Conservation (phyloP, 1,140 invertebrate species). For the Platyura marginata region DNA sequence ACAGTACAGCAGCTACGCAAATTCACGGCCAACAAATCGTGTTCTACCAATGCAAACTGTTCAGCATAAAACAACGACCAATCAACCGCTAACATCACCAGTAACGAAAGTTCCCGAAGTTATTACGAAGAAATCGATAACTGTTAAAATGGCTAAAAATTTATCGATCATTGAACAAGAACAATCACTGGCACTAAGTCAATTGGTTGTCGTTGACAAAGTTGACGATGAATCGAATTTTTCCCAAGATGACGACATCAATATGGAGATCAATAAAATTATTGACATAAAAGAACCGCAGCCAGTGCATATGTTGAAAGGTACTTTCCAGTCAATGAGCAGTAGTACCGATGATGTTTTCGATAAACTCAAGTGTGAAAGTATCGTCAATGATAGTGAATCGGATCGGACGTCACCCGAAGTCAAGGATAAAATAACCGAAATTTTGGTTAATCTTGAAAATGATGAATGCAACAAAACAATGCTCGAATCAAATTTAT, state of each 20-base stretch:
- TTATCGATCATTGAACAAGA: background rate
- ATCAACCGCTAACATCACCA: constrained; percentile 9
- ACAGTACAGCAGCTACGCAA: constrained; percentile 21
- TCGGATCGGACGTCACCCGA: constrained; percentile 19
- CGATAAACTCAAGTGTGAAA: constrained; percentile 1
- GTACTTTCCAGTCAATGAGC: no score
- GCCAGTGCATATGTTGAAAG: background rate
- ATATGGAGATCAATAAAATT: background rate
- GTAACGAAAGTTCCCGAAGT: constrained; percentile 10
- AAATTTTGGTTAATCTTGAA: constrained; percentile 20
- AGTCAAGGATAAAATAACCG: constrained; percentile 21
- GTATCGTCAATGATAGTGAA: constrained; percentile 9
- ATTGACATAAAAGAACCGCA: background rate
- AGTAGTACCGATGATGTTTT: background rate
- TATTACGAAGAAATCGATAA: background rate
- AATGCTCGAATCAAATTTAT: background rate
- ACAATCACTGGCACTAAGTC: constrained; percentile 7
- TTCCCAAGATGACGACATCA: constrained; percentile 5
- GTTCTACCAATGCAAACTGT: constrained; percentile 49
- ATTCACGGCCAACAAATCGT: constrained; percentile 46
- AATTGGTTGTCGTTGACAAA: constrained; percentile 15
- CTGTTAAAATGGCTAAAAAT: background rate
- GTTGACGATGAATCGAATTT: constrained; percentile 4
- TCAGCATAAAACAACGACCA: constrained; percentile 14
- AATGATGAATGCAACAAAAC: constrained; percentile 20